Evolutionary conservation across 2,888 invertebrate species (phyloP), one percentile per base, ranked within the genome.

Genomic region (Drosophila flavopinicola): DNA sequence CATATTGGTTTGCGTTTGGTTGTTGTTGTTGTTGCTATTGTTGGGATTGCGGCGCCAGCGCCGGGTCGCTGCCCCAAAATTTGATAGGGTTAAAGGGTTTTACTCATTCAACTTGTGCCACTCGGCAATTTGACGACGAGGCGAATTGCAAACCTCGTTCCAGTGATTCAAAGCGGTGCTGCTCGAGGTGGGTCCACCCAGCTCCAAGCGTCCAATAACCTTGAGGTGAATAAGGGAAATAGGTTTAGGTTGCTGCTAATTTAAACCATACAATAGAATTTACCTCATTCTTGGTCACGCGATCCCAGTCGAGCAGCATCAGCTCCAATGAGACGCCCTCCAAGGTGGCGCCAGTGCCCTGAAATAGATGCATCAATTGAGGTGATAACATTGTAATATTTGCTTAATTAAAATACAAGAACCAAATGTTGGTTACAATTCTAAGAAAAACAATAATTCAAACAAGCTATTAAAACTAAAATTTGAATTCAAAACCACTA

Each of bases 91-190:
- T 42, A 4, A 38, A 27, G 27, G 56, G 39, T 45, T 85, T 85
- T 94, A 97, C 94, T 97, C 97, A 92, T 96, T 95, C 86, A 99
- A 94, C 92, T 98, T 98, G 93, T 99, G 99, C 99, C 99, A 99
- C 92, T 99, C 98, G 74, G 99, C 99, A 90, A 99, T 98, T 93
- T 99, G 99, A 75, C 99, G 95, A 82, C 98, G 94, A 48, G 99
- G 98, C 78, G 98, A 98, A 90, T 96, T 97, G 93, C 98, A 96
- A 78, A 99, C 98, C 93, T 99, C 98, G 89, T 96, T 96, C 99
- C 99, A 99, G 92, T 99, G 99, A 89, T 96, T 97, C 15, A 96
- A 93, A 48, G 97, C 96, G 66, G 96, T 94, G 77, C 96, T 96
- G 61, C 93, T 93, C 59, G 95, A 94, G 85, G 95, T 95, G 45